A percentile compares a stretch with the other conserved stretches of the same genome.
phyloP scores from a whole-genome alignment of 2,888 invertebrate genomes.

The Chloroclystis v-ata region DNA sequence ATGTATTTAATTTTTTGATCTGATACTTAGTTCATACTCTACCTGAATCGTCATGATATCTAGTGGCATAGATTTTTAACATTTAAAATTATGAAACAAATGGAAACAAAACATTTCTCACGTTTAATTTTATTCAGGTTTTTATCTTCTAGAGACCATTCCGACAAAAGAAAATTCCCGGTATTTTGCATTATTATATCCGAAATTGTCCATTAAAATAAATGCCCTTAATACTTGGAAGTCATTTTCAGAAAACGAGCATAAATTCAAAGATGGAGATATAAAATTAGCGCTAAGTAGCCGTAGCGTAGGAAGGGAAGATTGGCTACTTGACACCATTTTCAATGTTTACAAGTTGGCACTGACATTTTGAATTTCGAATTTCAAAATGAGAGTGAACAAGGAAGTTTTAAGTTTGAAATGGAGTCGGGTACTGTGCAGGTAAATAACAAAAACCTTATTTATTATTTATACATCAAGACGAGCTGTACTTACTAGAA shows the following conservation, averaged over 20 bases:
- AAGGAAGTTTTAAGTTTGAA: no score
- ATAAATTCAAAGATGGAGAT: background rate
- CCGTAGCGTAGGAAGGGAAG: background rate
- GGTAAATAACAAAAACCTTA: no score
- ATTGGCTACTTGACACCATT: conserved; percentile 4
- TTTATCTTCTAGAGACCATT: no score
- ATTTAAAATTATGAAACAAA: no score
- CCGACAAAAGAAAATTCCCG: background rate
- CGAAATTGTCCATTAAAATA: conserved; percentile 1
- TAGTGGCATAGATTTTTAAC: no score
- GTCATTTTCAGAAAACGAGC: background rate
- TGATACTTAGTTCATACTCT: no score
- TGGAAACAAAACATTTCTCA: background rate
- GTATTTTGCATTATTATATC: conserved; percentile 2
- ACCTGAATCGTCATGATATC: no score
- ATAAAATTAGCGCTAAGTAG: background rate
- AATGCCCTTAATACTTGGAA: background rate
- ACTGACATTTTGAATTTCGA: background rate
- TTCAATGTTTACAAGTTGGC: background rate
- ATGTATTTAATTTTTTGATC: no score
- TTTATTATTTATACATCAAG: no score
- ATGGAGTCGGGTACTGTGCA: no score
- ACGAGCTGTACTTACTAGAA: no score
- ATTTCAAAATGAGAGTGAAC: background rate
- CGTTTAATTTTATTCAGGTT: no score